Percentiles rank a stretch among this genome's conserved stretches.
These are phyloP conservation scores for Furcifer pardalis DNA, from an alignment of 2,797 vertebrate genomes.

Conservation along the genomic window DNA sequence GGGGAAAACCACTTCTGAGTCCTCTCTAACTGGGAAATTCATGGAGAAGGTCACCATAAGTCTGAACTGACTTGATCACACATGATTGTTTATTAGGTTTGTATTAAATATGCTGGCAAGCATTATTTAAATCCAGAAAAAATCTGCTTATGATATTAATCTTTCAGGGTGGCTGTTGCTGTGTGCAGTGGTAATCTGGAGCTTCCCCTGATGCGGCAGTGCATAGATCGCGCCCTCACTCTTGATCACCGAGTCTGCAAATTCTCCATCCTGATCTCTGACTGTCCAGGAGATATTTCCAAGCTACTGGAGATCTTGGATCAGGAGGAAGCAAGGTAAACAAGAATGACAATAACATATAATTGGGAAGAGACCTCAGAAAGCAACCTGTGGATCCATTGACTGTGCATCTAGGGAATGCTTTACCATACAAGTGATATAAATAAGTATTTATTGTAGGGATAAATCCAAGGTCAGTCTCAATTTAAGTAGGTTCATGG, in stretches of 20 bases:
- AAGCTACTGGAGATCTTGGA: constrained; percentile 87
- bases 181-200: constrained; percentile 90
- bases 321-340: constrained; percentile 87
- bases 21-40: too few relatives aligned
- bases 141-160: background rate
- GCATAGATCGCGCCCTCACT: constrained; percentile 85
- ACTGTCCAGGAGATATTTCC: constrained; percentile 85
- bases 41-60: too few relatives aligned
- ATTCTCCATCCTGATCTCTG: constrained; percentile 83
- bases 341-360: background rate
- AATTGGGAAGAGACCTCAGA: background rate
- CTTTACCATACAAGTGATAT: background rate
- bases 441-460: background rate
- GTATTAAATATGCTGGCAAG: background rate
- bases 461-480: too few relatives aligned
- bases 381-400: background rate
- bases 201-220: constrained; percentile 83
- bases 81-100: too few relatives aligned
- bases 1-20: too few relatives aligned
- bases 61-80: too few relatives aligned
- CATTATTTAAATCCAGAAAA: background rate
- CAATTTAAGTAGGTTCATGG: too few relatives aligned
- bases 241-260: constrained; percentile 85
- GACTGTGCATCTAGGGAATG: background rate
- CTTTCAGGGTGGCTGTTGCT: constrained; percentile 84